A percentile compares a stretch with the other conserved stretches of the same genome.
These are phyloP conservation scores for Odontomachus brunneus DNA, from an alignment of 1,140 invertebrate genomes.

Conservation along the genomic window DNA sequence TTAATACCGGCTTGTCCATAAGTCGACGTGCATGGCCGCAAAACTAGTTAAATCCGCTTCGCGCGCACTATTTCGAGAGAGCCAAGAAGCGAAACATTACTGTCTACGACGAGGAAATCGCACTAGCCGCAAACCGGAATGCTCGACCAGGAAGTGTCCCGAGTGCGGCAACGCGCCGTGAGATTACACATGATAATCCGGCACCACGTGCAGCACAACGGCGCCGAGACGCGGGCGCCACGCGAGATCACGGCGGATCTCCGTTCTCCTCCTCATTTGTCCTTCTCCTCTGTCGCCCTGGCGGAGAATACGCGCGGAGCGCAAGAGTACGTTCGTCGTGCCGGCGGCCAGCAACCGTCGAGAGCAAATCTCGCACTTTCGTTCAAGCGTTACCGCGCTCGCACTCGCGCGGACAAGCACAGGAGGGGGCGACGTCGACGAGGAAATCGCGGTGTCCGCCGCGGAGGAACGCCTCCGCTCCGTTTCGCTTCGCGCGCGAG, in stretches of 20 bases:
- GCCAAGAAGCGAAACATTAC: conserved; percentile 15
- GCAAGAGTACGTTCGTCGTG: too few relatives aligned
- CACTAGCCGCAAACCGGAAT: conserved; percentile 11
- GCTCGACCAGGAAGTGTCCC: neutral
- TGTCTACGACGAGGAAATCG: neutral
- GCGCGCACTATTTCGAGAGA: conserved; percentile 33
- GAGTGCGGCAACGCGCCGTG: neutral
- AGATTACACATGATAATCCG: too few relatives aligned
- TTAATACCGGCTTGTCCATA: neutral
- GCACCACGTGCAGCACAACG: too few relatives aligned
- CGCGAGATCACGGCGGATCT: too few relatives aligned
- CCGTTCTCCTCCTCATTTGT: too few relatives aligned
- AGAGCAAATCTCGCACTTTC: conserved; percentile 68
- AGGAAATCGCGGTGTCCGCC: conserved; percentile 41
- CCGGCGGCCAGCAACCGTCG: too few relatives aligned
- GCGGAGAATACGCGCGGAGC: too few relatives aligned
- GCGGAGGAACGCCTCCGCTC: conserved; percentile 40
- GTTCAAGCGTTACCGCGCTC: conserved; percentile 49
- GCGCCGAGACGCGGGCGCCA: too few relatives aligned
- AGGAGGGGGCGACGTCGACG: conserved; percentile 54
- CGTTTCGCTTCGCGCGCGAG: conserved; percentile 44
- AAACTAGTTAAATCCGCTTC: too few relatives aligned
- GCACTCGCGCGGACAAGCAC: neutral
- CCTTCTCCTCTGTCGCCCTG: too few relatives aligned
- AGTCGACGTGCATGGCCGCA: neutral